A percentile compares a stretch with the other conserved stretches of the same genome.
These are phyloP conservation scores for Aythya baeri DNA, from an alignment of 2,113 vertebrate species.

Conservation along the genomic window DNA sequence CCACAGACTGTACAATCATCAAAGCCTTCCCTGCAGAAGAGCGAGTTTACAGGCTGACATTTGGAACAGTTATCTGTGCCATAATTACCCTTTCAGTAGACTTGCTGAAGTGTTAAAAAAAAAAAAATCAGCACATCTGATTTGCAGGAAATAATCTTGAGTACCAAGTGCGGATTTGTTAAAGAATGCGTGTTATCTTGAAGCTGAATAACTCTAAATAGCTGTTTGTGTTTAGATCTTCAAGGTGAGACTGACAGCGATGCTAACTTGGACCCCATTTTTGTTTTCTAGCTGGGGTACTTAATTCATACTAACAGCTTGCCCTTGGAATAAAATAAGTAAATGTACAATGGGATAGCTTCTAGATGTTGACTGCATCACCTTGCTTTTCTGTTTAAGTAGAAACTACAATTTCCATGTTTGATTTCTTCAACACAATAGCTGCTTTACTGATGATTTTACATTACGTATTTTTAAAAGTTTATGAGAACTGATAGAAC, in stretches of 20 bases:
- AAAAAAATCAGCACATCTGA: not conserved
- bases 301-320: not conserved
- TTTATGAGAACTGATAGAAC: not conserved
- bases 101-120: not conserved
- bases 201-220: not conserved
- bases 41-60: not conserved
- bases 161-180: not conserved
- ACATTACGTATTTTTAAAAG: not conserved
- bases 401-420: not conserved
- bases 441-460: not conserved
- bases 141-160: not conserved
- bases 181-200: not conserved
- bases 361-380: not conserved
- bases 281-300: not conserved
- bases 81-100: not conserved
- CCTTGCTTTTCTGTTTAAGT: not conserved
- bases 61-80: not conserved
- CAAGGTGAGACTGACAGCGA: not conserved
- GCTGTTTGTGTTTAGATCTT: not conserved
- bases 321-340: not conserved
- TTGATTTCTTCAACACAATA: not conserved
- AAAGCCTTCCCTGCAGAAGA: not conserved
- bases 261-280: not conserved
- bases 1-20: not conserved
- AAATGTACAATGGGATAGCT: not conserved